These are phyloP conservation scores for Mastomys coucha DNA, from an alignment of 2,113 vertebrate species.

Conservation along the genomic window DNA sequence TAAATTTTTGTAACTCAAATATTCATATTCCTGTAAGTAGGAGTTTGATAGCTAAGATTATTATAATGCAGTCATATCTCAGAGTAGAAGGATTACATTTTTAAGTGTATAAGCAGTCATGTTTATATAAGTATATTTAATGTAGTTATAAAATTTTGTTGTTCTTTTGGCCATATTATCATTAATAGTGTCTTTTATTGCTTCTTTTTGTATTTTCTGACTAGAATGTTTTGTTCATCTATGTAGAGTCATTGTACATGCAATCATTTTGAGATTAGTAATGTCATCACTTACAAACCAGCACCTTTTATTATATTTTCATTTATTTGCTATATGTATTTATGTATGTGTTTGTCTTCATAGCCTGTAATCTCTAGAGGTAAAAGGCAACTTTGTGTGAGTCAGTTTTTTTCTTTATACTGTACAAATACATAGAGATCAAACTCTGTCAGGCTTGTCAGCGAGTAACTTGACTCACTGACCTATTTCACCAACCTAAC, in stretches of 20 bases:
- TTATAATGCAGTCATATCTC: neutral
- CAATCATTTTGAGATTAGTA: too few relatives aligned
- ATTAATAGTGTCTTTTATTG: neutral
- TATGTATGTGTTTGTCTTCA: too few relatives aligned
- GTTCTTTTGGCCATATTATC: neutral
- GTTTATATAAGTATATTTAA: neutral
- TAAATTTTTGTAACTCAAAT: neutral
- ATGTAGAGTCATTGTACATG: too few relatives aligned
- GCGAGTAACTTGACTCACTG: neutral
- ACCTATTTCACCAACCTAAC: neutral
- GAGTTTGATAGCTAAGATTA: neutral
- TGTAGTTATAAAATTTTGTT: neutral
- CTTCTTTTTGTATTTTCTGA: too few relatives aligned
- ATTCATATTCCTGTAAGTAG: neutral
- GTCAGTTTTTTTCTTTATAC: too few relatives aligned
- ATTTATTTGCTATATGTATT: too few relatives aligned
- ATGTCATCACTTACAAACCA: too few relatives aligned
- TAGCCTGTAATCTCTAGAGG: too few relatives aligned
- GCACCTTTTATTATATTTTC: too few relatives aligned
- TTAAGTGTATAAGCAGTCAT: neutral
- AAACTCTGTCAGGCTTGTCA: neutral
- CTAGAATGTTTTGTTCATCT: too few relatives aligned
- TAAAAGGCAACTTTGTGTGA: too few relatives aligned
- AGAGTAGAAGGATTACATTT: neutral
- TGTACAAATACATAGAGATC: too few relatives aligned